These are phyloP conservation scores for Apotomis betuletana DNA, from an alignment of 2,888 invertebrate species.

Conservation along the genomic window DNA sequence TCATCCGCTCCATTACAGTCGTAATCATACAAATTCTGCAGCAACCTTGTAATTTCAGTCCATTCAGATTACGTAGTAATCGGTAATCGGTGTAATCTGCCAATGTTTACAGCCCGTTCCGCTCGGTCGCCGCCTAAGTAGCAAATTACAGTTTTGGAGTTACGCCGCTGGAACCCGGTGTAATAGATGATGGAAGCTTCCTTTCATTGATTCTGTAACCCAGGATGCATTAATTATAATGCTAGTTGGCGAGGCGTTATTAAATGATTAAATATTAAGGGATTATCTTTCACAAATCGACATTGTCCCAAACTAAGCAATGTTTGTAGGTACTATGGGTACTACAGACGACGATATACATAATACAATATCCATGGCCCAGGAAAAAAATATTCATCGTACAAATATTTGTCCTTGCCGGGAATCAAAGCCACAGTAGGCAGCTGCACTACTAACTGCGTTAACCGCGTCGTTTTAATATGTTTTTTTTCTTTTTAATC, in stretches of 20 bases:
- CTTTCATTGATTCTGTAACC: slow-evolving; percentile 26
- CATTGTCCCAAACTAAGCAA: too few relatives aligned
- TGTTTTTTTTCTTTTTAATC: too few relatives aligned
- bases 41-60: slow-evolving; percentile 5
- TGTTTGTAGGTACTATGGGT: too few relatives aligned
- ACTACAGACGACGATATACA: too few relatives aligned
- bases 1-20: not conserved
- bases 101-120: slow-evolving; percentile 18
- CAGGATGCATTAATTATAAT: slow-evolving; percentile 3
- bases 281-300: too few relatives aligned
- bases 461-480: too few relatives aligned
- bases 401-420: too few relatives aligned
- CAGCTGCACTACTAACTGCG: too few relatives aligned
- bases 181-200: slow-evolving; percentile 20
- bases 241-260: not conserved
- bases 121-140: slow-evolving; percentile 2
- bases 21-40: not conserved
- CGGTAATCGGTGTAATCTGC: not conserved
- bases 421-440: too few relatives aligned
- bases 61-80: slow-evolving; percentile 8
- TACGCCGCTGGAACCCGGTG: slow-evolving; percentile 19
- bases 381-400: too few relatives aligned
- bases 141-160: slow-evolving; percentile 34
- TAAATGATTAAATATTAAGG: too few relatives aligned
- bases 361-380: too few relatives aligned